phyloP scores from a whole-genome alignment of 2,113 vertebrate genomes.

The Triplophysa siluroides region DNA sequence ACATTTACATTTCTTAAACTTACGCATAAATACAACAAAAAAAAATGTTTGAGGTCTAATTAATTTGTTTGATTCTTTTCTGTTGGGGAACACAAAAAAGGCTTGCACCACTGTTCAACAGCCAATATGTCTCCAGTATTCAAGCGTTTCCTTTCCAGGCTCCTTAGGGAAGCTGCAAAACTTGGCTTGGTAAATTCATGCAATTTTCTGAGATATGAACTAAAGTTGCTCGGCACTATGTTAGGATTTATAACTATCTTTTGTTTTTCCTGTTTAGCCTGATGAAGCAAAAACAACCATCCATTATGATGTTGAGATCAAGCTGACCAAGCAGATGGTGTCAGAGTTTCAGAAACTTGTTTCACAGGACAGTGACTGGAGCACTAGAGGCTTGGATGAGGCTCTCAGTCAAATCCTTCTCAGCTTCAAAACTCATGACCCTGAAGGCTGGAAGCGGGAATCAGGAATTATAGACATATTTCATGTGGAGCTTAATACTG shows the following conservation, averaged over 20 bases:
- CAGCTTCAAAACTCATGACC: conserved; percentile 84
- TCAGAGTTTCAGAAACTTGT: conserved; percentile 83
- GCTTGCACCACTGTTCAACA: conserved; percentile 54
- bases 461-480: conserved; percentile 81
- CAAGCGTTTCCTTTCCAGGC: conserved; percentile 86
- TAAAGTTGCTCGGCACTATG: background rate
- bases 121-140: conserved; percentile 84
- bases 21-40: too few species aligned
- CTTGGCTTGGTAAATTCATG: conserved; percentile 80
- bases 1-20: too few species aligned
- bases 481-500: conserved; percentile 80
- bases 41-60: too few species aligned
- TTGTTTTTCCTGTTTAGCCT: conserved; percentile 71
- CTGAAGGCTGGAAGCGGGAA: conserved; percentile 85
- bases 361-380: conserved; percentile 76
- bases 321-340: conserved; percentile 77
- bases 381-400: conserved; percentile 85
- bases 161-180: conserved; percentile 82
- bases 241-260: background rate
- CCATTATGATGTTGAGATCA: conserved; percentile 86
- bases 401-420: conserved; percentile 86
- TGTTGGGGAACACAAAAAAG: conserved; percentile 58
- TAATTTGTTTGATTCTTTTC: background rate
- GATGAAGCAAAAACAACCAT: conserved; percentile 52
- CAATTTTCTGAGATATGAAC: background rate